Evolutionary conservation across 2,113 vertebrate species (phyloP), one percentile per base, ranked within the genome.

Genomic region (Verasper variegatus): DNA sequence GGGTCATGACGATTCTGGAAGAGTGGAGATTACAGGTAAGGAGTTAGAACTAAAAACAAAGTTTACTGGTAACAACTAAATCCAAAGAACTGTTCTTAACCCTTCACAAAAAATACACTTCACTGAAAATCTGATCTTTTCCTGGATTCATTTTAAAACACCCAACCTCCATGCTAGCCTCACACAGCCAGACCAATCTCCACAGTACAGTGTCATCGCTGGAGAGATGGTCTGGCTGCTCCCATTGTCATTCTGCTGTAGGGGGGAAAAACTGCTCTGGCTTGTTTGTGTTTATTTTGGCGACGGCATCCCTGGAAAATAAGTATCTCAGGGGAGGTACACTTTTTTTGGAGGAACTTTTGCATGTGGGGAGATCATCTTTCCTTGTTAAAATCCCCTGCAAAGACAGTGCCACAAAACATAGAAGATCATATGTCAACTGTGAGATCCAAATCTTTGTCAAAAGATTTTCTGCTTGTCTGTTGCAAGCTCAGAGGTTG

Each of bases 1-100:
- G 3, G 45, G 69, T 83, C 91, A 86, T 89, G 82, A 82, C 59
- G 81, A 74, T 65, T 88, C 95, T 95, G 92, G 13, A 14, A 27
- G 17, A 65, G 1, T 60, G 64, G 2, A 64, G 66, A 75, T n/a
- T 74, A 23, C 12, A 77, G 27, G 5, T 5, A 59, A 9, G 21
- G 24, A 56, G 47, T 73, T 45, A 67, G n/a, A n/a, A 54, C 1
- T 23, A 1, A 37, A 26, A 1, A 27, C 12, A n/a, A 27, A 27
- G n/a, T 21, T 31, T 51, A 54, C n/a, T 21, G 7, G n/a, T 21
- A 1, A 42, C 40, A 12, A 42, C 40, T 42, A 40, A 9, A 12
- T 40, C 11, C 8, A 40, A 40, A 3, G 11, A 40, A 13, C 40
- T 42, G 40, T 42, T 11, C 11, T 42, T 3, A 42, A 42, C 40